These are phyloP conservation scores for Operophtera brumata DNA, from an alignment of 2,888 invertebrate genomes.

Conservation along the genomic window DNA sequence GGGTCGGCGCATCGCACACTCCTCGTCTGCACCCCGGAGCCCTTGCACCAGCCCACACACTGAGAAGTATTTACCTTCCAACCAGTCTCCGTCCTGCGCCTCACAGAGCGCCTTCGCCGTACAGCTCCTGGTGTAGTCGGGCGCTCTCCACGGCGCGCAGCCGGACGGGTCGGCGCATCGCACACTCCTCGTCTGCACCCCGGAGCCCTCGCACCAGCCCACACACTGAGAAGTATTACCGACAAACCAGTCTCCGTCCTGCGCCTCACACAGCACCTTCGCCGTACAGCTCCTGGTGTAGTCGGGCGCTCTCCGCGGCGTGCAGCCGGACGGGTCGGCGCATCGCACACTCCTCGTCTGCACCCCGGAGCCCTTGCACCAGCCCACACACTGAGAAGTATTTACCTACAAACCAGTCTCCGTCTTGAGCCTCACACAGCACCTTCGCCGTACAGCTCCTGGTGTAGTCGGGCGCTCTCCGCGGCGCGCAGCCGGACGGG, in stretches of 20 bases:
- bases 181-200: constrained; percentile 85
- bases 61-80: no score
- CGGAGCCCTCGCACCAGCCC: constrained; percentile 86
- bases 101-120: constrained; percentile 82
- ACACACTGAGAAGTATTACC: constrained; percentile 84
- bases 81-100: constrained; percentile 85
- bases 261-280: constrained; percentile 82
- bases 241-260: constrained; percentile 86
- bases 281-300: constrained; percentile 83
- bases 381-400: constrained; percentile 84
- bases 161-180: constrained; percentile 85
- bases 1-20: constrained; percentile 86
- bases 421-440: constrained; percentile 83
- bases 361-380: constrained; percentile 86
- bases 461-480: constrained; percentile 79
- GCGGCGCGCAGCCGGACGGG: constrained; percentile 81
- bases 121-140: constrained; percentile 83
- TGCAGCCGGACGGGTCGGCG: constrained; percentile 82
- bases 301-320: constrained; percentile 80
- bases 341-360: constrained; percentile 88
- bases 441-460: constrained; percentile 83
- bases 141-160: constrained; percentile 78
- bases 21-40: constrained; percentile 86
- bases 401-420: no score
- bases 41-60: constrained; percentile 88